Evolutionary conservation across 64 coral and sea anemone species (phyloP), one percentile per base, ranked within the genome.

Genomic region (Platygyra sinensis): DNA sequence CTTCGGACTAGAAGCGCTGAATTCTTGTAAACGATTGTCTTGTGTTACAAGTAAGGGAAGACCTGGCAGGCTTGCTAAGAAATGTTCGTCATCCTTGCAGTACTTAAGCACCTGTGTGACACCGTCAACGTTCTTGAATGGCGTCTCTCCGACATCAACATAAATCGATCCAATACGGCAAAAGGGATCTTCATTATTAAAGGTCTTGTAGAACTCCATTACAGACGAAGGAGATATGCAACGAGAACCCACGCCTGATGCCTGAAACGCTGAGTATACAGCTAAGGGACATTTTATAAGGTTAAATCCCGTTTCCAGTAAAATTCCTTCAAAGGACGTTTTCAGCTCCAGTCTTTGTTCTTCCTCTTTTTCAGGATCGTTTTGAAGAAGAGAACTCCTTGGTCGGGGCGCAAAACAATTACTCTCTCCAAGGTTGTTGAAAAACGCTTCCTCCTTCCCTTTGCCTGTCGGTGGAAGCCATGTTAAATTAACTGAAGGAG

Each of bases 31-130:
- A 20, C 10, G 2, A 8, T 38, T 33, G 65, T 92, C 83, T 79
- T 92, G 90, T 17, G 90, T 92, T 25, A 92, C 24, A 8, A 92
- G 76, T 30, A 92, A 25, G 2, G 90, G 90, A 5, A 92, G 74
- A 2, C 83, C 90, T 72, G 75, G 31, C 7, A 92, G 83, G 0
- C 30, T 75, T 67, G 78, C 42, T 17, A 72, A 27, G 64, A 92
- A 87, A 14, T 51, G 74, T 28, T 71, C 72, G 8, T 86, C 74
- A 50, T 80, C 30, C 51, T 72, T 92, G 39, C 90, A 92, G 19
- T 92, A 92, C 39, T 52, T 79, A 8, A 92, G 50, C 17, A 92
- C 61, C 0, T 28, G n/a, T 55, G 67, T 31, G 22, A 87, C 63
- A n/a, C 65, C 49, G 9, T 87, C 74, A 9, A 27, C 12, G 2